These are phyloP conservation scores for Mormyrus iriodes DNA, from an alignment of 2,113 vertebrate genomes.

Conservation along the genomic window DNA sequence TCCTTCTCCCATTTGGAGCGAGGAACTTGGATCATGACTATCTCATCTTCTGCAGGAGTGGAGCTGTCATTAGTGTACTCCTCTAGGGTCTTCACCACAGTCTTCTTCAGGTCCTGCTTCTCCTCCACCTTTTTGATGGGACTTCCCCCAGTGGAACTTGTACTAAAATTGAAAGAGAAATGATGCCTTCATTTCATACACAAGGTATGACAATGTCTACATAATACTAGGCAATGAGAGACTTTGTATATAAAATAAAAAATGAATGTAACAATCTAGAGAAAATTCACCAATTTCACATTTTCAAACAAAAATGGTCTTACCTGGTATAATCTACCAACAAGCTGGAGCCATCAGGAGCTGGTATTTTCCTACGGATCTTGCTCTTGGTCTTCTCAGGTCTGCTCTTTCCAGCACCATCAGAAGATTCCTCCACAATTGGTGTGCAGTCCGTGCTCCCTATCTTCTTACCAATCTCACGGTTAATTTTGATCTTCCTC, in stretches of 20 bases:
- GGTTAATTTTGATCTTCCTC: slow-evolving; percentile 90
- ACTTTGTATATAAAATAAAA: neutral
- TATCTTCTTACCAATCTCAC: slow-evolving; percentile 79
- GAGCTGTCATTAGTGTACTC: slow-evolving; percentile 73
- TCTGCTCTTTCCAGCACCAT: slow-evolving; percentile 60
- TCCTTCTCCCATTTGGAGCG: slow-evolving; percentile 81
- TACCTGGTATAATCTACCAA: slow-evolving; percentile 78
- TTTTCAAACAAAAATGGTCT: slow-evolving; percentile 17
- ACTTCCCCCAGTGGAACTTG: slow-evolving; percentile 76
- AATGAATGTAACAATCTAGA: too few relatives aligned
- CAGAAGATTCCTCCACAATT: slow-evolving; percentile 52
- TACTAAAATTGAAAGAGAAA: slow-evolving; percentile 49
- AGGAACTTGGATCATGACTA: slow-evolving; percentile 80
- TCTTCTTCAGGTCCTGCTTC: slow-evolving; percentile 66
- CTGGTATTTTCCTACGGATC: slow-evolving; percentile 58
- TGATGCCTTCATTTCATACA: slow-evolving; percentile 8
- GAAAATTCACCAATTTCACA: neutral
- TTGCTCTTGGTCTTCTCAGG: slow-evolving; percentile 65
- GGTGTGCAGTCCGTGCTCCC: slow-evolving; percentile 55
- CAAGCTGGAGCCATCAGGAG: slow-evolving; percentile 54
- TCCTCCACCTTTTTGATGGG: slow-evolving; percentile 70
- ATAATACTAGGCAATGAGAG: neutral
- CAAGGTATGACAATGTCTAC: neutral
- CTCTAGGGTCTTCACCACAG: slow-evolving; percentile 73
- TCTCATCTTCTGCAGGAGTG: slow-evolving; percentile 70